A percentile compares a stretch with the other conserved stretches of the same genome.
These are phyloP conservation scores for Stichodactyla mertensii DNA, from an alignment of 64 coral and sea anemone genomes.

Conservation along the genomic window DNA sequence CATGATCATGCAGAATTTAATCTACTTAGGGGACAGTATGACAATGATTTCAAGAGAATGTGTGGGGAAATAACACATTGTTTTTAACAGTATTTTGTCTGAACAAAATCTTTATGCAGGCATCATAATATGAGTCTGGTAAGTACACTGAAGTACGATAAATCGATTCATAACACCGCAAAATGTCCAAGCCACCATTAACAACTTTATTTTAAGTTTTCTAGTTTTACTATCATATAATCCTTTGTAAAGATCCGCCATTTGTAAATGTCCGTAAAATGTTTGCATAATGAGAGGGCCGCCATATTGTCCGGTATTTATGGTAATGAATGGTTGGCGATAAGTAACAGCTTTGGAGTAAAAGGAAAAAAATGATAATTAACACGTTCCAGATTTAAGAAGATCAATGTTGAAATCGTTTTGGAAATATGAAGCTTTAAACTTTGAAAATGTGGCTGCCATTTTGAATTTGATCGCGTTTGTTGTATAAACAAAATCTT, in stretches of 20 bases:
- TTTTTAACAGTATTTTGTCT: background rate
- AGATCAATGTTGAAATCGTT: too few relatives aligned
- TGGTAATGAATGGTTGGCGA: background rate
- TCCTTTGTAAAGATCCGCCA: background rate
- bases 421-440: too few relatives aligned
- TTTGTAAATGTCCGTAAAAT: background rate
- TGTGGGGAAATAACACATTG: background rate
- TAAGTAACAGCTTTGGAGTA: too few relatives aligned
- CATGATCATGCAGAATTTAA: background rate
- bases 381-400: too few relatives aligned
- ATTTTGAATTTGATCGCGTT: too few relatives aligned
- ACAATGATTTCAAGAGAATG: background rate
- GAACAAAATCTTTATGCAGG: background rate
- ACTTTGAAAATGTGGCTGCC: too few relatives aligned
- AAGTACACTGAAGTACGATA: background rate
- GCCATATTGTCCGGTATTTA: background rate
- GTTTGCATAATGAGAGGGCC: background rate
- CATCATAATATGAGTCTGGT: background rate
- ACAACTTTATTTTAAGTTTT: background rate
- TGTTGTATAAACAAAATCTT: too few relatives aligned
- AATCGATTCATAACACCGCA: background rate
- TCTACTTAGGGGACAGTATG: background rate
- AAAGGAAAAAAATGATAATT: too few relatives aligned
- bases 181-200: background rate
- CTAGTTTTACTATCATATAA: background rate